phyloP scores from a whole-genome alignment of 2,113 vertebrate genomes.

The Copsychus sechellarum region DNA sequence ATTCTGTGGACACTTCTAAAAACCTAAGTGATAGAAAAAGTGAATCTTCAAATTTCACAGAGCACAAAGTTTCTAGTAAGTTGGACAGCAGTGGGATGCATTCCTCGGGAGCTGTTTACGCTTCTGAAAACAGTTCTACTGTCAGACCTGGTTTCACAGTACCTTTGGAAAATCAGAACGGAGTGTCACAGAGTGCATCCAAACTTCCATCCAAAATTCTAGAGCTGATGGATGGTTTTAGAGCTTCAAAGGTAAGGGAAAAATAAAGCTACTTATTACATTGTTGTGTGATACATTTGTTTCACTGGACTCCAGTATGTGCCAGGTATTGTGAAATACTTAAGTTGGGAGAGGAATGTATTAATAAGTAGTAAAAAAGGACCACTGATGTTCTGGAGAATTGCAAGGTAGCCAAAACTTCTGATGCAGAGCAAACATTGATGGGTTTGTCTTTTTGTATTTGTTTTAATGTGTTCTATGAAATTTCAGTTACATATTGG shows the following conservation, averaged over 20 bases:
- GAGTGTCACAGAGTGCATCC: not conserved
- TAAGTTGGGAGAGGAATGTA: not conserved
- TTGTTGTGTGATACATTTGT: not conserved
- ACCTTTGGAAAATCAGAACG: not conserved
- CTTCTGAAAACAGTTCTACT: not conserved
- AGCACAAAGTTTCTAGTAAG: not conserved
- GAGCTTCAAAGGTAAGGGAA: conserved; percentile 87
- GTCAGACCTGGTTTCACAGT: not conserved
- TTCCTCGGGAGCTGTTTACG: not conserved
- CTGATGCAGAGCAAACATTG: not conserved
- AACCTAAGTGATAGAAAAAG: conserved; percentile 38
- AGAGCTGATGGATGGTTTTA: conserved; percentile 86
- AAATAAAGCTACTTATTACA: not conserved
- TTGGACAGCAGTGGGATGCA: not conserved
- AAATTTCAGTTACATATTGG: not conserved
- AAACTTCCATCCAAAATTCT: conserved; percentile 70
- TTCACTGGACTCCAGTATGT: not conserved
- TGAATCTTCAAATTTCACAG: not conserved
- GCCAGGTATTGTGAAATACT: not conserved
- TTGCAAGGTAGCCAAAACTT: not conserved
- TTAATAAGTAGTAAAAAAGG: not conserved
- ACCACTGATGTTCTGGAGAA: not conserved
- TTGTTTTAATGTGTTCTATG: not conserved
- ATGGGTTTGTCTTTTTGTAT: not conserved
- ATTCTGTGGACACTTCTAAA: conserved; percentile 63